phyloP scores from a whole-genome alignment of 2,797 vertebrate genomes.

The Triplophysa bombifrons region DNA sequence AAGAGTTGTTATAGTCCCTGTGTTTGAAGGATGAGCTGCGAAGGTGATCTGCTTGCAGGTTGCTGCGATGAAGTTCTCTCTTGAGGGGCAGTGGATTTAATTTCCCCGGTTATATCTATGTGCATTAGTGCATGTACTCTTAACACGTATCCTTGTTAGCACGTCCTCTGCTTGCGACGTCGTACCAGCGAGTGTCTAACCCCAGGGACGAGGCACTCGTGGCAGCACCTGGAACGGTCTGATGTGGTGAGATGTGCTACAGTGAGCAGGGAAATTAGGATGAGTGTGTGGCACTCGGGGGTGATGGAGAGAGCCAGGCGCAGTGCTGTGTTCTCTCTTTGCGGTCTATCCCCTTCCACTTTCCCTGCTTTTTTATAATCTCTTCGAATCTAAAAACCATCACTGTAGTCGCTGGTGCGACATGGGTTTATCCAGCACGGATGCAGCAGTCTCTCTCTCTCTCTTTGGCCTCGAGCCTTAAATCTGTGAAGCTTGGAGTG shows the following conservation, averaged over 20 bases:
- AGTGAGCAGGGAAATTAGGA: conserved; percentile 77
- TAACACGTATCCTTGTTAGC: conserved; percentile 72
- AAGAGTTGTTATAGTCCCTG: background rate
- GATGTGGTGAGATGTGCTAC: conserved; percentile 75
- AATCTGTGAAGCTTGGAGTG: conserved; percentile 44
- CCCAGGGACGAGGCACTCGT: conserved; percentile 56
- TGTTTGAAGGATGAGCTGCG: background rate
- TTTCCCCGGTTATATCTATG: conserved; percentile 46
- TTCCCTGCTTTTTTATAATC: conserved; percentile 61
- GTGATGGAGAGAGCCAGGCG: conserved; percentile 69
- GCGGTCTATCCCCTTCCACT: conserved; percentile 7
- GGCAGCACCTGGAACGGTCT: conserved; percentile 69
- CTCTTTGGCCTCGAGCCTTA: conserved; percentile 43
- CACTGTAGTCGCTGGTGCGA: conserved; percentile 58
- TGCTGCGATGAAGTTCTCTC: conserved; percentile 4
- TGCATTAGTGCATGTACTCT: conserved; percentile 56
- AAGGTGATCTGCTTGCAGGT: background rate
- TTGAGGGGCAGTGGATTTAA: conserved; percentile 28
- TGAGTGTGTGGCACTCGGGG: conserved; percentile 64
- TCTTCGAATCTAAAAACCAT: conserved; percentile 60
- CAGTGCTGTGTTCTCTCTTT: conserved; percentile 52
- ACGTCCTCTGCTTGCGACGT: conserved; percentile 65
- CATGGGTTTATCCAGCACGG: conserved; percentile 54
- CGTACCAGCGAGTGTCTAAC: conserved; percentile 41
- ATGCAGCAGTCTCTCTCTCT: conserved; percentile 46